These are phyloP conservation scores for Heliconius nattereri DNA, from an alignment of 1,140 invertebrate species.

Conservation along the genomic window DNA sequence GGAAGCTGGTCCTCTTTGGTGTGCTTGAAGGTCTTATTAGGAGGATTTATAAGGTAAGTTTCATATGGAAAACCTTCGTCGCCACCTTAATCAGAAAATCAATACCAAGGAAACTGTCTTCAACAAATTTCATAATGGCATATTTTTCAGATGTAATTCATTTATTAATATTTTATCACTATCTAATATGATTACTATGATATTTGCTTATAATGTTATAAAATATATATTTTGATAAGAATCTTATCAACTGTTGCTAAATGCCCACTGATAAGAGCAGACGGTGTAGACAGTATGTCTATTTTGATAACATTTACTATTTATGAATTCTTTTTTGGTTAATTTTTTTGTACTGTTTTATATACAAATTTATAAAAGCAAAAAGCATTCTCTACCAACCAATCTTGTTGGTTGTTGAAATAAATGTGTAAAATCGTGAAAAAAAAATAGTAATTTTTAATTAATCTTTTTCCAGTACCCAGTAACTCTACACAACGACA, in stretches of 20 bases:
- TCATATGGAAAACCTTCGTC: neutral
- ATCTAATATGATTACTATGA: neutral
- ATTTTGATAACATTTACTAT: neutral
- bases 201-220: neutral
- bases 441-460: too few relatives aligned
- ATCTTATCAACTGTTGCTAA: neutral
- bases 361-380: too few relatives aligned
- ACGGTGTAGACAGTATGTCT: neutral
- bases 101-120: too few relatives aligned
- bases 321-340: neutral
- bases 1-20: conserved; percentile 93
- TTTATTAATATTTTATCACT: neutral
- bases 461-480: conserved; percentile 75
- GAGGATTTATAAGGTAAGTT: conserved; percentile 86
- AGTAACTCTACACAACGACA: conserved; percentile 74
- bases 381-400: too few relatives aligned
- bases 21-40: conserved; percentile 91
- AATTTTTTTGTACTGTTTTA: neutral
- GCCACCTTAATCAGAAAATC: too few relatives aligned
- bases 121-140: too few relatives aligned
- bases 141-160: too few relatives aligned
- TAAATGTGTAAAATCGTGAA: too few relatives aligned
- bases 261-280: neutral
- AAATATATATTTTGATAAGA: neutral
- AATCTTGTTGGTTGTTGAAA: too few relatives aligned